These are phyloP conservation scores for Apostichopus californicus DNA, from an alignment of 35 echinoderm and acorn worm genomes.

Conservation along the genomic window DNA sequence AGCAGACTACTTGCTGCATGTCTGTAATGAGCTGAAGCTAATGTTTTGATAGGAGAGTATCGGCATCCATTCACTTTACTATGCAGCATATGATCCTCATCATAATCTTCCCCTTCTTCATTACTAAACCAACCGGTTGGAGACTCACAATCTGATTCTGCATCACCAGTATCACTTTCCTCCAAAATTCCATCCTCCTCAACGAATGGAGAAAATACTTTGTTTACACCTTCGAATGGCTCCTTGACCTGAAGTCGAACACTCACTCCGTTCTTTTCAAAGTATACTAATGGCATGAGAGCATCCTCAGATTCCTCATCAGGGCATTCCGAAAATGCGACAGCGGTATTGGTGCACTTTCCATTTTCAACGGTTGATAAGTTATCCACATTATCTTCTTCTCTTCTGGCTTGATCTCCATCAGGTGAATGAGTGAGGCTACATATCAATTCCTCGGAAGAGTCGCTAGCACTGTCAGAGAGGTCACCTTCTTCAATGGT, in stretches of 20 bases:
- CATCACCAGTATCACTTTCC: background rate
- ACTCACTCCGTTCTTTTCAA: background rate
- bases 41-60: background rate
- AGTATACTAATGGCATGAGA: background rate
- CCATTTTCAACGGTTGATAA: background rate
- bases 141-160: background rate
- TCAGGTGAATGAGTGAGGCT: slow-evolving; percentile 39
- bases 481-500: background rate
- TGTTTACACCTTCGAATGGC: background rate
- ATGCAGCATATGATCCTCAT: too few relatives aligned
- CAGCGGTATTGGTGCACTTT: background rate
- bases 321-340: background rate
- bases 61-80: background rate
- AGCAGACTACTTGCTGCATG: background rate
- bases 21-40: background rate
- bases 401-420: background rate
- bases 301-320: background rate
- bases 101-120: background rate
- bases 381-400: background rate
- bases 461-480: background rate
- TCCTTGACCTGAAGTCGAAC: background rate
- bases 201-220: background rate
- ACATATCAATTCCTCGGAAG: background rate
- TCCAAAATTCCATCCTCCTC: background rate
- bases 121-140: background rate